These are phyloP conservation scores for Geotrupes spiniger DNA, from an alignment of 2,888 invertebrate genomes.

Conservation along the genomic window DNA sequence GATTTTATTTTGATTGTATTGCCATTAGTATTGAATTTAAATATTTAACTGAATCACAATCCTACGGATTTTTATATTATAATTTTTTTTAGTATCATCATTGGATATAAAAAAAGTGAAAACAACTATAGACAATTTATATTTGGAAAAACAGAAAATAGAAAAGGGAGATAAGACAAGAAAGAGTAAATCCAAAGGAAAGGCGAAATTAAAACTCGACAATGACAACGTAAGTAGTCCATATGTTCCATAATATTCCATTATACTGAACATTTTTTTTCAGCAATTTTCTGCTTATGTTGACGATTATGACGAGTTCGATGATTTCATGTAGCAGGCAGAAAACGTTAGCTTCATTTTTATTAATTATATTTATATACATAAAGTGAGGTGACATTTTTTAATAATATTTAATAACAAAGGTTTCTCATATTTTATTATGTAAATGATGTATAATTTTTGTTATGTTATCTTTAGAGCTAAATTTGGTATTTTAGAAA, in stretches of 20 bases:
- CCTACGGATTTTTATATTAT: no score
- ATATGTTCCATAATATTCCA: slow-evolving; percentile 2
- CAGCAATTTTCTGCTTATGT: slow-evolving; percentile 69
- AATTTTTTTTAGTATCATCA: slow-evolving; percentile 68
- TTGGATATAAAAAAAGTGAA: slow-evolving; percentile 83
- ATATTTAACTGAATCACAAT: no score
- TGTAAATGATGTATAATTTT: no score
- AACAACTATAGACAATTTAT: slow-evolving; percentile 76
- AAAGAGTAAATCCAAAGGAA: slow-evolving; percentile 73
- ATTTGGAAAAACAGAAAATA: slow-evolving; percentile 82
- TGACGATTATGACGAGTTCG: slow-evolving; percentile 62
- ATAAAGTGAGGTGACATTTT: slow-evolving; percentile 22
- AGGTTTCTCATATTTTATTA: no score
- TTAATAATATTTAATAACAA: no score
- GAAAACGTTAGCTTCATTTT: slow-evolving; percentile 20
- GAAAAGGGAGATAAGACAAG: slow-evolving; percentile 80
- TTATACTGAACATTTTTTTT: slow-evolving; percentile 32
- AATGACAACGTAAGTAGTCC: slow-evolving; percentile 67
- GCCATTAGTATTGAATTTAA: no score
- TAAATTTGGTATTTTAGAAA: no score
- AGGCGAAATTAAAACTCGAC: slow-evolving; percentile 75
- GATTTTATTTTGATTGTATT: no score
- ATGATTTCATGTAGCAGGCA: slow-evolving; percentile 74
- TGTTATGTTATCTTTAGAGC: no score
- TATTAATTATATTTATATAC: slow-evolving; percentile 21